Conservation (phyloP, 1,140 invertebrate genomes). For the Fopius arisanus region DNA sequence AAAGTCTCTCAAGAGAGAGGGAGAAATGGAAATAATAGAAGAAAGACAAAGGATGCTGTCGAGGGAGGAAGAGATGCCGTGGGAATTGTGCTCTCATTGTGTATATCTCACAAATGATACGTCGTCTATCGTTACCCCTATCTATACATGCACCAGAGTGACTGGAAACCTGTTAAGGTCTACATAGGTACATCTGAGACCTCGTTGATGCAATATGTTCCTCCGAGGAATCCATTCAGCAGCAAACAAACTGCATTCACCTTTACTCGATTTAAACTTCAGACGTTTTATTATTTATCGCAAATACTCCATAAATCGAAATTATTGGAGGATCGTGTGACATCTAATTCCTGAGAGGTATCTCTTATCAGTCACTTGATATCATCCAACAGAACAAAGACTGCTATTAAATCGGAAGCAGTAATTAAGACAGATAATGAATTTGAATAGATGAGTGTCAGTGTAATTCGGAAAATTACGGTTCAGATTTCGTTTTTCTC, state of each 20-base stretch:
- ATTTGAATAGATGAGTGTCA: neutral
- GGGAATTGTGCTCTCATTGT: neutral
- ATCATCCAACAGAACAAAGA: neutral
- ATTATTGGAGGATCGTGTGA: neutral
- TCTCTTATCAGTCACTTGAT: neutral
- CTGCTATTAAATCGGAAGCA: neutral
- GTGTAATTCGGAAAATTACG: neutral
- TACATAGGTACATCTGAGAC: neutral
- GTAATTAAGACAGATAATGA: neutral
- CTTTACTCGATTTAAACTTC: neutral
- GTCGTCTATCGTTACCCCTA: neutral
- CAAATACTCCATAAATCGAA: neutral
- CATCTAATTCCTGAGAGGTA: neutral
- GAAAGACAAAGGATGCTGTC: neutral
- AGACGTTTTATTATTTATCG: neutral
- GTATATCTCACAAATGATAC: neutral
- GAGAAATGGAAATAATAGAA: neutral
- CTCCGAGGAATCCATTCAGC: neutral
- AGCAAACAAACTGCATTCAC: neutral
- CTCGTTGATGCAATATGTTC: neutral
- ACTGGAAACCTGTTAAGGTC: neutral
- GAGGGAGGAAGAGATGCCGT: neutral
- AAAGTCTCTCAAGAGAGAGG: too few species aligned
- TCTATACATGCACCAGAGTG: neutral
- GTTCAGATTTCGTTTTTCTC: too few species aligned